Evolutionary conservation across 2,888 invertebrate genomes (phyloP).

Genomic region (Dryobotodes eremita): DNA sequence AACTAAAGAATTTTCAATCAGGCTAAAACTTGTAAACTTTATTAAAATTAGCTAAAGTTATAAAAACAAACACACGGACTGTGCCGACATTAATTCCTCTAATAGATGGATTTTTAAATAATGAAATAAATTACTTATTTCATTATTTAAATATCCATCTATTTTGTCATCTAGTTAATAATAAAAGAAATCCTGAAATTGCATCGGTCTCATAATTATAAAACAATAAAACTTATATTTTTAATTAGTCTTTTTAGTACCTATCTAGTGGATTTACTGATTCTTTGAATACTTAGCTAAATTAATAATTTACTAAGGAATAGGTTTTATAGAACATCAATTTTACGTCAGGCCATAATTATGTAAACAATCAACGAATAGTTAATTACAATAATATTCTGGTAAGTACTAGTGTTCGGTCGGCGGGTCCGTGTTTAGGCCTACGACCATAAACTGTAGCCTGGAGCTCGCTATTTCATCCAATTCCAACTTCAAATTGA

Average conservation of each 20-base stretch:
- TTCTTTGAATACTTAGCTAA: background rate
- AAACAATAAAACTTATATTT: background rate
- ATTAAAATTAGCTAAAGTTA: background rate
- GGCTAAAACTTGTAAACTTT: background rate
- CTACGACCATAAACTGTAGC: background rate
- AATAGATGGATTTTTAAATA: background rate
- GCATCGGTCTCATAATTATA: no score
- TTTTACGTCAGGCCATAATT: background rate
- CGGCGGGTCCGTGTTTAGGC: conserved; percentile 43
- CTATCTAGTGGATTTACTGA: background rate
- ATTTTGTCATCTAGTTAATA: no score
- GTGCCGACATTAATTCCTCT: background rate
- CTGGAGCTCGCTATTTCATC: background rate
- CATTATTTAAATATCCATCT: no score
- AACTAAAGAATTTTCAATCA: background rate
- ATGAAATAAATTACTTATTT: background rate
- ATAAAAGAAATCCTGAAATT: background rate
- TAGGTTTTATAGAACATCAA: background rate
- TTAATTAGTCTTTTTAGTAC: background rate
- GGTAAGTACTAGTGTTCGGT: background rate
- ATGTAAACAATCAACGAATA: background rate
- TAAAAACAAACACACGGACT: background rate
- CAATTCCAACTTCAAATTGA: background rate
- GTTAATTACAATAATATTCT: background rate
- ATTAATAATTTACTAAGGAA: background rate